Evolutionary conservation across 2,888 invertebrate genomes (phyloP), one percentile per base, ranked within the genome.

Genomic region (Hofmannophila pseudospretella): DNA sequence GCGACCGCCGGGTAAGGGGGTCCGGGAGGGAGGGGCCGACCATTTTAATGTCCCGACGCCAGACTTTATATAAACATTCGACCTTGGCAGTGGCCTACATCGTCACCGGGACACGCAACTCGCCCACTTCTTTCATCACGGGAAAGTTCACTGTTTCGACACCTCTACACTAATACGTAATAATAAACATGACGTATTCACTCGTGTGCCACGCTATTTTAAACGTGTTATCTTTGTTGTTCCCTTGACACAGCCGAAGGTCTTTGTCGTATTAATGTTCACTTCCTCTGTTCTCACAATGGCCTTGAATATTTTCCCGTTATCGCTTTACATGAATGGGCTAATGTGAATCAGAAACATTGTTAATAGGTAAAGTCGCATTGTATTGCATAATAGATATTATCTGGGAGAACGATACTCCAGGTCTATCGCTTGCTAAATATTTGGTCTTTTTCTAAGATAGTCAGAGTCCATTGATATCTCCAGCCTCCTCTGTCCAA

Each of bases 31-130:
- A 73, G 77, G 73, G 81, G 72, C 75, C 79, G 82, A 84, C 82
- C 85, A 85, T 84, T 86, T 86, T 86, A 85, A 86, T 85, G 85
- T 84, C 77, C 76, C 81, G 78, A 70, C 81, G 79, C 82, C 85
- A 84, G 85, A 84, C 85, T 85, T 85, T 85, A 85, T 86, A 85
- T 85, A 86, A 86, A 85, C 85, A 86, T 85, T 85, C 85, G 82
- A 79, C 86, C 85, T 86, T 86, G 86, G 65, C 86, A 85, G 64
- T 86, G 86, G 82, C 86, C 86, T 81, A 86, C 84, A 85, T 85
- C 72, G 82, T 75, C 80, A 78, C 68, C 71, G 77, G 75, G 74
- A 79, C 82, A 81, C 81, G 77, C 82, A 80, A 82, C 81, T 72
- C 80, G 36, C 42, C 72, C 75, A 73, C 67, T 67, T 65, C 59